These are phyloP conservation scores for Ctena decussata DNA, from an alignment of 2,888 invertebrate genomes.

Conservation along the genomic window DNA sequence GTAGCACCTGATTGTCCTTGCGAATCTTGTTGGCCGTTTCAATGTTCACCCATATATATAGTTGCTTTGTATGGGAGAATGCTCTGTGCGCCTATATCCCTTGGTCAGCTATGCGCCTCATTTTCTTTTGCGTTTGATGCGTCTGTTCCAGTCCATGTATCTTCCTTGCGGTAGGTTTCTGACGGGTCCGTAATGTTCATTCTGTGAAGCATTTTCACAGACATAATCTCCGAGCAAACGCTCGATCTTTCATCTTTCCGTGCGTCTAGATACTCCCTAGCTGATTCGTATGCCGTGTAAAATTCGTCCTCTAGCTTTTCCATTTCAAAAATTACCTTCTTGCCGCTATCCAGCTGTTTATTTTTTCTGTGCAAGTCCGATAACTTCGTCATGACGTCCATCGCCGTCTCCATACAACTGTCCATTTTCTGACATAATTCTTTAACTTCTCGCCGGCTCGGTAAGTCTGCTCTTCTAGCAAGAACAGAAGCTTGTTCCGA, in stretches of 20 bases:
- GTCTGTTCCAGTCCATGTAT: no score
- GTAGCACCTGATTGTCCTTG: not conserved
- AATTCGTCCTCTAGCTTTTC: not conserved
- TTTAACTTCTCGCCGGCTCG: not conserved
- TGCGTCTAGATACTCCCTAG: not conserved
- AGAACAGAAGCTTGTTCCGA: not conserved
- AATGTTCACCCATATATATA: no score
- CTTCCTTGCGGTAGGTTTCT: no score
- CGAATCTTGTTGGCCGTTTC: not conserved
- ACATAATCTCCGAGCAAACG: not conserved
- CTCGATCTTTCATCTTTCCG: not conserved
- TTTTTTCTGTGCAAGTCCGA: not conserved
- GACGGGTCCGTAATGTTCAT: not conserved
- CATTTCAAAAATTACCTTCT: not conserved
- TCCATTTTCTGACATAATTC: not conserved
- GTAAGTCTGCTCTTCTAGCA: not conserved
- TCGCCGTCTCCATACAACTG: not conserved
- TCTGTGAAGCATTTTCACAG: not conserved
- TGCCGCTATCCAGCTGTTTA: not conserved
- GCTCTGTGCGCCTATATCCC: no score
- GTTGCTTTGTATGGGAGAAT: not conserved
- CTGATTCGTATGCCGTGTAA: not conserved
- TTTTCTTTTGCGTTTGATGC: no score
- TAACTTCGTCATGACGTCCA: not conserved
- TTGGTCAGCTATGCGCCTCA: no score